A percentile compares a stretch with the other conserved stretches of the same genome.
phyloP scores from a whole-genome alignment of 30 jellyfish, hydroid and myxozoan genomes.

The Hydractinia symbiolongicarpus region DNA sequence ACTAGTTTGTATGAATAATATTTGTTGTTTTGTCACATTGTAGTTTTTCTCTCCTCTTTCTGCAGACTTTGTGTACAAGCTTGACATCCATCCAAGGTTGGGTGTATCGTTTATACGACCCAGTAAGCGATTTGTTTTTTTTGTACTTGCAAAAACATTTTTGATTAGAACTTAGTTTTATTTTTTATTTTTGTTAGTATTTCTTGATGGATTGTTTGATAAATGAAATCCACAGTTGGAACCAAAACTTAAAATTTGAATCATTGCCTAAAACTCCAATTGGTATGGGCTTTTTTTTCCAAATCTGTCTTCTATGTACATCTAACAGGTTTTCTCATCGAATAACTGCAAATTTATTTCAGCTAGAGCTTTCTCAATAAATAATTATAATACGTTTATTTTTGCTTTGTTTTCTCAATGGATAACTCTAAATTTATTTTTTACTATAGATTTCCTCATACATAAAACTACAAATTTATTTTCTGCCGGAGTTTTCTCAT shows the following conservation, averaged over 20 bases:
- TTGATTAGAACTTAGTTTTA: not conserved
- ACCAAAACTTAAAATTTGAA: conserved; percentile 44
- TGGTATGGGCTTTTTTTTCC: conserved; percentile 40
- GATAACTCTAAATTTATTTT: conserved; percentile 67
- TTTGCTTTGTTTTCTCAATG: conserved; percentile 51
- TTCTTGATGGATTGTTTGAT: conserved; percentile 60
- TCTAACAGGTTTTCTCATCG: conserved; percentile 47
- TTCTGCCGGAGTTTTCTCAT: not conserved
- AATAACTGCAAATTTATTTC: conserved; percentile 45
- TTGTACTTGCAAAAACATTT: not conserved
- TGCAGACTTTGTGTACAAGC: conserved; percentile 54
- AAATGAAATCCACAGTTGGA: conserved; percentile 72
- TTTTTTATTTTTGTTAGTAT: conserved; percentile 23
- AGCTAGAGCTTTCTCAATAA: too few species aligned
- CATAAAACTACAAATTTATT: too few species aligned
- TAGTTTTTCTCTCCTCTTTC: not conserved
- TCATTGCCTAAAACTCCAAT: conserved; percentile 67
- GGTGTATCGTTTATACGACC: conserved; percentile 72
- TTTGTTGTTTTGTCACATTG: too few species aligned
- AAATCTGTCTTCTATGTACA: too few species aligned
- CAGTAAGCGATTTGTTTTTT: conserved; percentile 51
- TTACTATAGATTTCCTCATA: conserved; percentile 21
- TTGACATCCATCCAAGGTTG: conserved; percentile 65
- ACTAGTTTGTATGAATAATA: too few species aligned
- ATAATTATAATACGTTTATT: not conserved